Base-by-base conservation (phyloP, 2,797 vertebrate genomes). In the Tapera naevia region DNA sequence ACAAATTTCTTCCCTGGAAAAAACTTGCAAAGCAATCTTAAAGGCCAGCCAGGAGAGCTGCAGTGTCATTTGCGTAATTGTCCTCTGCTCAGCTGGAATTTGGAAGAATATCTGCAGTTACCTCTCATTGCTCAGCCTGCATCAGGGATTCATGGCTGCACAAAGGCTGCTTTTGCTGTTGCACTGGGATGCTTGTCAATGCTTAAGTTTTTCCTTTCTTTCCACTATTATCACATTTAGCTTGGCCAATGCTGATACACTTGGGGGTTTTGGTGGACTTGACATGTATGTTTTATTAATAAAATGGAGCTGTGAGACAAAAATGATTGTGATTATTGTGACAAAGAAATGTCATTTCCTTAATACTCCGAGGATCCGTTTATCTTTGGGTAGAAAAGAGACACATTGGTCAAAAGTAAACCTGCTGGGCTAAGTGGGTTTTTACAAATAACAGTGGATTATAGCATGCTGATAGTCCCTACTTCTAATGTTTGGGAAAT, bases 71-170 rank as follows among this genome's bases (percentile, higher is more conserved):
- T 84, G 71, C 0, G 9, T 91, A 92, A 85, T 60, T 87, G 86
- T 93, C 67, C 86, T 91, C 80, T 58, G 70, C 73, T 86, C 66
- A 81, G 83, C 46, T 62, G 62, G 92, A 92, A 74, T 86, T 78
- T 74, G 74, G 80, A 62, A 62, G 81, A 88, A 12, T 56, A 86
- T 70, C 92, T 95, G 91, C 92, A 88, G 80, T 80, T 89, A 58
- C 87, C 27, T 94, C 64, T 81, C 70, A 12, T 28, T 86, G 66
- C 83, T 88, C 48, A 89, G 80, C 83, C 80, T 75, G 66, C 66
- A 86, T 24, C 39, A 70, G 27, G 46, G 79, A 80, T 56, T 91
- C 89, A n/a, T 2, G 43, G 64, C 66, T 88, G 73, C 76, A 84
- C 51, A 86, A 86, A 93, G 27, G 50, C 89, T 95, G 83, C 64